A percentile compares a stretch with the other conserved stretches of the same genome.
Conservation (phyloP, 2,888 invertebrate genomes). For the Leucoma salicis region DNA sequence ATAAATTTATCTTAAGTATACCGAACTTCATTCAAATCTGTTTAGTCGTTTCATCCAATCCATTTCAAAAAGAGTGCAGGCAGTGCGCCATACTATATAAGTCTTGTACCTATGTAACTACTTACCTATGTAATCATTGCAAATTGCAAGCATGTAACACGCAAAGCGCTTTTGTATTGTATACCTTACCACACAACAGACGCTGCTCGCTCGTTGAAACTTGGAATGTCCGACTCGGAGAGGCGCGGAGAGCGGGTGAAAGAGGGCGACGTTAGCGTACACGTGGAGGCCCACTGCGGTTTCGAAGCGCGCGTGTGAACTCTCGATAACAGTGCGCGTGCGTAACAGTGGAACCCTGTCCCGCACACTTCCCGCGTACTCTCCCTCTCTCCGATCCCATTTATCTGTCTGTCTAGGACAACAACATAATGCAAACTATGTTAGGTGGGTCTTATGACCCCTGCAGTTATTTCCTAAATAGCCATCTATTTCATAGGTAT, state of each 20-base stretch:
- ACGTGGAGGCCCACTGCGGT: slow-evolving; percentile 83
- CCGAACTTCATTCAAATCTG: too few relatives aligned
- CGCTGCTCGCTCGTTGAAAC: slow-evolving; percentile 64
- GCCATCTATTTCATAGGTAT: not conserved
- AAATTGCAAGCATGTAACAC: slow-evolving; percentile 10
- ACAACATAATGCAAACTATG: slow-evolving; percentile 57
- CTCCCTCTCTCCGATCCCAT: slow-evolving; percentile 51
- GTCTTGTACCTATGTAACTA: too few relatives aligned
- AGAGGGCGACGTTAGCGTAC: slow-evolving; percentile 46
- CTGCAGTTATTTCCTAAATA: slow-evolving; percentile 10
- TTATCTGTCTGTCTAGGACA: slow-evolving; percentile 57
- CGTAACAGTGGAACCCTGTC: slow-evolving; percentile 51
- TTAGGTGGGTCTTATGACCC: slow-evolving; percentile 42
- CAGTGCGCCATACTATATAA: too few relatives aligned
- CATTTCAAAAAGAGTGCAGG: too few relatives aligned
- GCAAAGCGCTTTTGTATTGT: slow-evolving; percentile 27
- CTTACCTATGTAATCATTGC: too few relatives aligned
- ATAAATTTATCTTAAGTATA: too few relatives aligned
- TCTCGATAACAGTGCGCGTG: slow-evolving; percentile 71
- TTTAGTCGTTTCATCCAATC: too few relatives aligned
- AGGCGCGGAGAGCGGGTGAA: slow-evolving; percentile 36
- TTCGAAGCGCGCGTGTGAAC: slow-evolving; percentile 75
- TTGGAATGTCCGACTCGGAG: slow-evolving; percentile 49
- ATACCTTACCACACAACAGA: slow-evolving; percentile 42
- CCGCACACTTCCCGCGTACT: slow-evolving; percentile 53